Percentiles rank a stretch among this genome's conserved stretches.
These are phyloP conservation scores for Prochilodus magdalenae DNA, from an alignment of 2,113 vertebrate genomes.

Conservation along the genomic window DNA sequence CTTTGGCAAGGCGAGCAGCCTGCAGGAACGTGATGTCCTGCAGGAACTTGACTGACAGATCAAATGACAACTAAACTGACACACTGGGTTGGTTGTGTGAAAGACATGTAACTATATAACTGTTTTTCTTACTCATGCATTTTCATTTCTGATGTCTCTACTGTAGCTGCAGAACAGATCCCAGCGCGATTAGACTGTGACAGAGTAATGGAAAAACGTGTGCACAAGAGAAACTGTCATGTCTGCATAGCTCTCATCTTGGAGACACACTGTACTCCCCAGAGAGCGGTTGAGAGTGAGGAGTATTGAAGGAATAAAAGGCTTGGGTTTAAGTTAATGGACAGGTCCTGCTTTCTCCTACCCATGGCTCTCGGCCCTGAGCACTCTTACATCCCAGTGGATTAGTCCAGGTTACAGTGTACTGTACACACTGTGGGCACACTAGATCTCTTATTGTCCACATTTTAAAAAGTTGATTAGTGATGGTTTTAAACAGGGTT, in stretches of 20 bases:
- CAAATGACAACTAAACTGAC: constrained; percentile 13
- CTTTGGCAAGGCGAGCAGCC: background rate
- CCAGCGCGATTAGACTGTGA: background rate
- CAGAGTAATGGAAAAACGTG: constrained; percentile 1
- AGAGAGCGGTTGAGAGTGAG: constrained; percentile 19
- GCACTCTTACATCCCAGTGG: constrained; percentile 37
- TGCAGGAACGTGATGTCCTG: background rate
- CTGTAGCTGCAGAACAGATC: background rate
- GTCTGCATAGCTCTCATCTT: background rate
- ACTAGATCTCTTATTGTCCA: background rate
- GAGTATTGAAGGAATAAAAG: constrained; percentile 43
- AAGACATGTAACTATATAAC: background rate
- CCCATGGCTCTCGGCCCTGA: background rate
- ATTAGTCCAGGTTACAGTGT: constrained; percentile 36
- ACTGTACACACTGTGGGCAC: background rate
- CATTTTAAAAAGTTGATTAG: too few species aligned
- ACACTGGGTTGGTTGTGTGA: background rate
- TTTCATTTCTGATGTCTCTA: background rate
- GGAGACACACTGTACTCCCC: background rate
- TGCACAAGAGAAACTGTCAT: background rate
- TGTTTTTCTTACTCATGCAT: background rate
- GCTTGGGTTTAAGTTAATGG: constrained; percentile 53
- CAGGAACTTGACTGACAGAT: background rate
- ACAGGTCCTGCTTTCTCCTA: constrained; percentile 22
- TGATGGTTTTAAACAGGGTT: too few species aligned